phyloP scores from a whole-genome alignment of 1,140 invertebrate species.

The Hylyphantes graminicola region DNA sequence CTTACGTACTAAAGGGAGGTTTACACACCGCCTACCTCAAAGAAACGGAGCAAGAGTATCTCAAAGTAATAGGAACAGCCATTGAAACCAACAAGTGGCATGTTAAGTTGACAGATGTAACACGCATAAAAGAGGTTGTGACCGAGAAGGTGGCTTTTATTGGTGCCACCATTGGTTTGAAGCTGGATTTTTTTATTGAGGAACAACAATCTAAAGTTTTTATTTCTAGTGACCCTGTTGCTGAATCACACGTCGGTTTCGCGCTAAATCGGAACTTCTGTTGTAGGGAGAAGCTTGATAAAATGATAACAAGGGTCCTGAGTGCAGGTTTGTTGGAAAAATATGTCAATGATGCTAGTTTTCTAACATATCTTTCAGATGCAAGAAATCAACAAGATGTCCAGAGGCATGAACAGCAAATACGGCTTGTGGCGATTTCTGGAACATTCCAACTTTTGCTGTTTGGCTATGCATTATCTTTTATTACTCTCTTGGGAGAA shows the following conservation, averaged over 20 bases:
- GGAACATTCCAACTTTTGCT: too few relatives aligned
- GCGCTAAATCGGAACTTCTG: conserved; percentile 3
- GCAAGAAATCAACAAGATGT: too few relatives aligned
- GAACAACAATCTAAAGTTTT: neutral
- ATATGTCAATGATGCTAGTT: neutral
- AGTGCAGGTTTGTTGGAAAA: conserved; percentile 15
- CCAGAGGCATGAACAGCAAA: too few relatives aligned
- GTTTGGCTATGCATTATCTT: too few relatives aligned
- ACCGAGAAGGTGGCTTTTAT: neutral
- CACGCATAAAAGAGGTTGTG: neutral
- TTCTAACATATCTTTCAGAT: too few relatives aligned
- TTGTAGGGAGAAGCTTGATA: neutral
- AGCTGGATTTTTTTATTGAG: neutral
- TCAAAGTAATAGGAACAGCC: neutral
- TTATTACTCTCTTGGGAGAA: too few relatives aligned
- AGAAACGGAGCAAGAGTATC: neutral
- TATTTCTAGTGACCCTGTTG: neutral
- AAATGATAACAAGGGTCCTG: neutral
- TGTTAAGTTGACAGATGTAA: neutral
- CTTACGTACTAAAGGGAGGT: neutral
- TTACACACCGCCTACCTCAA: neutral
- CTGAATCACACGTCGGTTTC: too few relatives aligned
- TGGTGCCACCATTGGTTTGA: neutral
- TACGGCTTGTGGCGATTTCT: too few relatives aligned
- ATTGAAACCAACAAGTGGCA: neutral